Base-by-base conservation (phyloP, 2,113 vertebrate species). In the Pituophis catenifer region DNA sequence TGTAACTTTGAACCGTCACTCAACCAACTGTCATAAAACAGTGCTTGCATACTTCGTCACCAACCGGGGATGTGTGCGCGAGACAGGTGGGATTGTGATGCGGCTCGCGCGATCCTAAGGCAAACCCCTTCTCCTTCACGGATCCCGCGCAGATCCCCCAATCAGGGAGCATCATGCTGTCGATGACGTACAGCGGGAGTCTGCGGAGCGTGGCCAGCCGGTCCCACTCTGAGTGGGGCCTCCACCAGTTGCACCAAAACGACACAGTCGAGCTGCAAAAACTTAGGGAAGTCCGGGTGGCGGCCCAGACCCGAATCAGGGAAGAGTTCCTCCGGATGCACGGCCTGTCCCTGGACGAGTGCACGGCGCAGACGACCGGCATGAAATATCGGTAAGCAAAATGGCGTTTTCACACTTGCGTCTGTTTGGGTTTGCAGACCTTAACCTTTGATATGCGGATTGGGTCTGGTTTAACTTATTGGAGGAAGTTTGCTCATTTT, bases 301-400 rank as follows among this genome's bases (percentile, higher is more conserved):
- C 99, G 0, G 99, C 98, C 0, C 99, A 99, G 97, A 98, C 98
- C 96, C 98, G 98, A 97, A 99, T 99, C 95, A 98, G 99, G 98
- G 99, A 99, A 97, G 99, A 99, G 97, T 99, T 99, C 97, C 98
- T 99, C 95, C 98, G 98, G 97, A 99, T 98, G 99, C 99, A 99
- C 53, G 98, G 99, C 94, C 98, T 99, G 86, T 98, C 98, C 21
- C 96, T 99, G 98, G 99, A 99, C 65, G 97, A 99, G 95, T 98
- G 99, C 94, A 99, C 99, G 15, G 99, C 99, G 87, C 98, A 96
- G 95, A 94, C 97, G 97, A 99, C 99, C 0, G 99, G 99, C 97
- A 99, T 99, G 99, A 99, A 98, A 96, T 99, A 99, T 98, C 99
- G 99, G 99, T 99, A 99, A 99, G 99, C 91, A 57, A 29, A 2